Percentiles rank a stretch among this genome's conserved stretches.
Conservation (phyloP, 1,140 invertebrate species). For the Cyclargus thomasi region DNA sequence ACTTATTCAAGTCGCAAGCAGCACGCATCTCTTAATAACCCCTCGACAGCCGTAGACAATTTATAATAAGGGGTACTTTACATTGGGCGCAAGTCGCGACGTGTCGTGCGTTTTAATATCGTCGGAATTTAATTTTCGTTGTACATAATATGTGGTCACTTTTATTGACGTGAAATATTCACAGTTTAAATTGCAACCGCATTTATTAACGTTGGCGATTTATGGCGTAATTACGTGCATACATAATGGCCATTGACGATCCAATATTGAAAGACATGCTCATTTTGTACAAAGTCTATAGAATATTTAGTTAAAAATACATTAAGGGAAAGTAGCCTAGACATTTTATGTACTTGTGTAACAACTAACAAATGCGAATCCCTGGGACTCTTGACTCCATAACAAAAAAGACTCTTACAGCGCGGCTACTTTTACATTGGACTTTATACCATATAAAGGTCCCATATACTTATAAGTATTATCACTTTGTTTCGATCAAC, state of each 20-base stretch:
- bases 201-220: constrained; percentile 30
- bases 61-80: constrained; percentile 9
- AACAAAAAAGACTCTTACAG: too few species aligned
- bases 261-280: not conserved
- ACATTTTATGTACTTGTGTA: too few species aligned
- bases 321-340: too few species aligned
- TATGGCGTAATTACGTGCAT: constrained; percentile 12
- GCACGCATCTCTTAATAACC: not conserved
- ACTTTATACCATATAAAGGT: too few species aligned
- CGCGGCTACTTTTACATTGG: too few species aligned
- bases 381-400: too few species aligned
- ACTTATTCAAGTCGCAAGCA: not conserved
- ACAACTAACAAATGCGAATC: too few species aligned
- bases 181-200: constrained; percentile 38
- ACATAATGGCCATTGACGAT: not conserved
- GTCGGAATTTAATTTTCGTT: constrained; percentile 43
- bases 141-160: constrained; percentile 45
- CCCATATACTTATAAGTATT: too few species aligned
- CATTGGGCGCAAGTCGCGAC: constrained; percentile 9
- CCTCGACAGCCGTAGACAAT: not conserved
- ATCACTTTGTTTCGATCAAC: too few species aligned
- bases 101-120: constrained; percentile 24
- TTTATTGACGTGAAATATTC: constrained; percentile 36
- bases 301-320: too few species aligned
- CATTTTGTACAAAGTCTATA: not conserved